Conservation (phyloP, 1,140 invertebrate species). For the Cotesia vestalis region DNA sequence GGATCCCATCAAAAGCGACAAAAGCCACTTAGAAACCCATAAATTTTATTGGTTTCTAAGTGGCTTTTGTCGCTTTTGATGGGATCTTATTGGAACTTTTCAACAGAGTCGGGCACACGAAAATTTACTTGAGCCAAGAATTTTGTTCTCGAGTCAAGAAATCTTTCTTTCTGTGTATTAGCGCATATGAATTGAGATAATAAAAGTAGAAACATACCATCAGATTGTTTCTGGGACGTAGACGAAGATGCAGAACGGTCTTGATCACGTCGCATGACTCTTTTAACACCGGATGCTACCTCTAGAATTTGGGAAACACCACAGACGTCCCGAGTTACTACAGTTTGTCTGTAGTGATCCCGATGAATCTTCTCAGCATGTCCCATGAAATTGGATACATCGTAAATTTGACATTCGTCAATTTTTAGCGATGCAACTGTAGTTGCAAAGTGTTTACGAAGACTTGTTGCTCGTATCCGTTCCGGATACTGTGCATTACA, state of each 20-base stretch:
- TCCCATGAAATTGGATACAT: background rate
- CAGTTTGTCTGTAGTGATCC: background rate
- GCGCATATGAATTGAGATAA: background rate
- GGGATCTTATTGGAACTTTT: no score
- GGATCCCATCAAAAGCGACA: no score
- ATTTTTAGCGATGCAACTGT: background rate
- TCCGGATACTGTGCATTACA: conserved; percentile 34
- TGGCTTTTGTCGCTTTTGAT: no score
- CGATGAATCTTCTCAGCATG: background rate
- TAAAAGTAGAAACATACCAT: background rate
- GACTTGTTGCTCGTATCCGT: conserved; percentile 13
- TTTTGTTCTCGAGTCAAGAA: no score
- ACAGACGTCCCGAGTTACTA: background rate
- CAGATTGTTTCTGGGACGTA: background rate
- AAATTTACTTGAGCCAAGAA: no score
- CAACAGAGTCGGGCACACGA: no score
- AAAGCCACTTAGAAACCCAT: no score
- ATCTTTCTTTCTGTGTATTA: background rate
- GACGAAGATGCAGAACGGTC: background rate
- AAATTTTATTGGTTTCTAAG: no score
- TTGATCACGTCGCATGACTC: background rate
- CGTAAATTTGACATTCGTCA: background rate
- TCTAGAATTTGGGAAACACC: background rate
- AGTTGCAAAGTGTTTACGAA: background rate
- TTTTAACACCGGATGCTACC: background rate